Base-by-base conservation (phyloP, 2,113 vertebrate genomes). In the Orthochromis indermauri region DNA sequence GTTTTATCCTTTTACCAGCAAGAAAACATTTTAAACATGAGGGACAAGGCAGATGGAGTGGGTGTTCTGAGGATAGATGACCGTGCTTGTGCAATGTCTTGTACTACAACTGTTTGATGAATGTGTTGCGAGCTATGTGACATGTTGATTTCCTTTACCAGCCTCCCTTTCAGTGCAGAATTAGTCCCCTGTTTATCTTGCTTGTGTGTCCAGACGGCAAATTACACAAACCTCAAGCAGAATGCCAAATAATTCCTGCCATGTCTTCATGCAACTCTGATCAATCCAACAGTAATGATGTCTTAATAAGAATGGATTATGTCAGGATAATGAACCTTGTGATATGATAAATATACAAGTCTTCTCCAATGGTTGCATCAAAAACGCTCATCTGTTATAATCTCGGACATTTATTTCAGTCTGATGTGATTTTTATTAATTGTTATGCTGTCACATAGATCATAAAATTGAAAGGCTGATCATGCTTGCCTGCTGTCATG, bases 181-280 rank as follows among this genome's bases (percentile, higher is more conserved):
- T 91, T 85, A 82, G 80, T 82, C 79, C n/a, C 61, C 31, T 17
- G 54, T 83, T 86, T 81, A 45, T 86, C 61, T 86, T 31, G 17
- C 89, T 80, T 90, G 53, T 85, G 86, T 8, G 68, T 84, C 47
- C 53, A 88, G 81, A 80, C 21, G 10, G 59, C 78, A 85, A 90
- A 88, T 89, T 90, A 88, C 54, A 87, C 63, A 83, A 59, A 82
- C 12, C 1, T 8, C 51, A 68, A 42, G 9, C 81, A 83, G 82
- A 86, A 89, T 90, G 82, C 63, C 51, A 81, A 90, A 83, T 81
- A 2, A 66, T 80, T 76, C 71, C 57, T 73, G 40, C 7, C 35
- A 76, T 35, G 31, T 63, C 35, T 59, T 82, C 61, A 59, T 71
- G 42, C 26, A 35, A 0, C 4, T 66, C 33, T 49, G 79, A 57